Evolutionary conservation across 2,888 invertebrate genomes (phyloP).

Genomic region (Cybosia mesomella): DNA sequence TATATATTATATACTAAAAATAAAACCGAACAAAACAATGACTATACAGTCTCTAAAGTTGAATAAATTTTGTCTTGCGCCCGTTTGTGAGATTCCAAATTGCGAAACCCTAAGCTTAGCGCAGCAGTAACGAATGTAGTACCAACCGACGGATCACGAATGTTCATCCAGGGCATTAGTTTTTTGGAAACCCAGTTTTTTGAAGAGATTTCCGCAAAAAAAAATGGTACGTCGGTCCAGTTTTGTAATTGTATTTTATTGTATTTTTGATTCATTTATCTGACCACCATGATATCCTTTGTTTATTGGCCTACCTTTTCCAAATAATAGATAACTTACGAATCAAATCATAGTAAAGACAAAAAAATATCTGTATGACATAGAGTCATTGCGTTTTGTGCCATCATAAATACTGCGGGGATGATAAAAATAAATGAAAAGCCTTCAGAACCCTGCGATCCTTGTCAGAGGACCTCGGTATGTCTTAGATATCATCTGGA

Average conservation of each 20-base stretch:
- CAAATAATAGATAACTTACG: neutral
- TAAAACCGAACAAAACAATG: neutral
- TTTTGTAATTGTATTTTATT: too few species aligned
- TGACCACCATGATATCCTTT: too few species aligned
- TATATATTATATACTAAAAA: neutral
- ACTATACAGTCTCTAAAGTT: neutral
- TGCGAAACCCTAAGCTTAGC: neutral
- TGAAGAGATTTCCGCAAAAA: neutral
- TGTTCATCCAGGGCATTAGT: neutral
- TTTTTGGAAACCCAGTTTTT: neutral
- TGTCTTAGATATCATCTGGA: constrained; percentile 41
- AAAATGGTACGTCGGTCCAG: too few species aligned
- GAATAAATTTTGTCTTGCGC: neutral
- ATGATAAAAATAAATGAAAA: constrained; percentile 54
- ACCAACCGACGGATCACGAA: neutral
- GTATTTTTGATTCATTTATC: too few species aligned
- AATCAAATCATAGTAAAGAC: neutral
- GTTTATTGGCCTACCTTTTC: neutral
- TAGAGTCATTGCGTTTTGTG: constrained; percentile 44
- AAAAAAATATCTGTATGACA: constrained; percentile 2
- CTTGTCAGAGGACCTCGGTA: constrained; percentile 52
- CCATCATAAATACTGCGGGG: constrained; percentile 49
- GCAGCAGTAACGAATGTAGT: neutral
- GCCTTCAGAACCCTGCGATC: constrained; percentile 27
- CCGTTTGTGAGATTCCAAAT: constrained; percentile 1